These are phyloP conservation scores for Ailuropoda melanoleuca DNA, from an alignment of 2,113 vertebrate species.

Conservation along the genomic window DNA sequence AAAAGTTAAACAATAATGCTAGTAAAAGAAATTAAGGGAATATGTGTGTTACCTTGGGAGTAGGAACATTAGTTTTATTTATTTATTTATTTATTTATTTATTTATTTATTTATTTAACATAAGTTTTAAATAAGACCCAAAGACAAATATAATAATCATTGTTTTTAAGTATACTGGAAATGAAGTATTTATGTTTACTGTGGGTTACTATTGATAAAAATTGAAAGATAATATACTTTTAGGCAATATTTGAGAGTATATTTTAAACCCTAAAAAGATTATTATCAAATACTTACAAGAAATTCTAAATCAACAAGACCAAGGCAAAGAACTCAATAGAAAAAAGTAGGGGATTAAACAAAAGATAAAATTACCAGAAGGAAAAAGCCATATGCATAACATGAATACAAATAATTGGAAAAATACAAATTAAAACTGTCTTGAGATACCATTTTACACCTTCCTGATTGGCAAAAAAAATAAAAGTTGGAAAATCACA, in stretches of 20 bases:
- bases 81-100: neutral
- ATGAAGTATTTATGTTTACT: neutral
- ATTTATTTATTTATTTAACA: too few species aligned
- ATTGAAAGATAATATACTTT: neutral
- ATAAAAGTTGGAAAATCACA: neutral
- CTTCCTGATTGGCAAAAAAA: neutral
- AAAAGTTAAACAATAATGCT: neutral
- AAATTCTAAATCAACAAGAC: neutral
- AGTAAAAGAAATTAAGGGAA: neutral
- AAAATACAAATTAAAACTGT: slow-evolving; percentile 24
- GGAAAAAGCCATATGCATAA: neutral
- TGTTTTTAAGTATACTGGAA: neutral
- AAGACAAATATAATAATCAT: slow-evolving; percentile 5
- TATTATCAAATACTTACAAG: neutral
- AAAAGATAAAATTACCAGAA: neutral
- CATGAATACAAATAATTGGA: neutral
- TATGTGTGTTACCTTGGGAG: neutral
- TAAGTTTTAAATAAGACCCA: neutral
- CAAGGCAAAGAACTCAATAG: neutral
- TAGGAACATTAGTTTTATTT: neutral
- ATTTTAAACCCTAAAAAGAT: neutral
- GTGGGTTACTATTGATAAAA: neutral
- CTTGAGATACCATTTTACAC: neutral
- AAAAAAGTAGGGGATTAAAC: neutral
- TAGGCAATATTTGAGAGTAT: neutral